Conservation (phyloP, 2,888 invertebrate genomes). For the Melanostoma mellinum region DNA sequence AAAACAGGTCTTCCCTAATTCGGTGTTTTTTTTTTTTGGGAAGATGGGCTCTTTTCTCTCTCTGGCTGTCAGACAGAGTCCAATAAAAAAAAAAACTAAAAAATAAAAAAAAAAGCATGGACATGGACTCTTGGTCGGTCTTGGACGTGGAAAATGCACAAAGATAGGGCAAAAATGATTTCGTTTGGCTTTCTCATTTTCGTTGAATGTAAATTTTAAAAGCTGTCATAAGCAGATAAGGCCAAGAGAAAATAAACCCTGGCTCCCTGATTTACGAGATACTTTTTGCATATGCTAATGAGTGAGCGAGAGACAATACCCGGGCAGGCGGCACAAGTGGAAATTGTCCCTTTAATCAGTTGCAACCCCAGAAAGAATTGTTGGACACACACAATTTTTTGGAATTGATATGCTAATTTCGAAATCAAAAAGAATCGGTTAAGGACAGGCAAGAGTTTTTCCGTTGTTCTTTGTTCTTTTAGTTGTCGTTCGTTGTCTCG, state of each 20-base stretch:
- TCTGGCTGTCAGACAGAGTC: background rate
- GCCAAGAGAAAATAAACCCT: constrained; percentile 68
- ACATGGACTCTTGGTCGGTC: constrained; percentile 20
- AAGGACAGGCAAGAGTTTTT: constrained; percentile 22
- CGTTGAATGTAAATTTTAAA: constrained; percentile 68
- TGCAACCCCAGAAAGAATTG: constrained; percentile 35
- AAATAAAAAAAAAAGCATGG: constrained; percentile 15
- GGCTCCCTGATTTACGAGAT: constrained; percentile 70
- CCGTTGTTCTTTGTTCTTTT: constrained; percentile 39
- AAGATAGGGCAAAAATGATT: constrained; percentile 36
- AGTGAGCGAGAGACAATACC: constrained; percentile 32
- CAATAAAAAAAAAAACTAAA: constrained; percentile 1
- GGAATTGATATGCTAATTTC: constrained; percentile 70
- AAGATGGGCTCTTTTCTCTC: background rate
- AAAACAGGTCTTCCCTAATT: constrained; percentile 52
- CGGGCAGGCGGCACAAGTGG: constrained; percentile 1
- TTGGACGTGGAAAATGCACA: constrained; percentile 27
- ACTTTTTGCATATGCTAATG: constrained; percentile 72
- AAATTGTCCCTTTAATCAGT: constrained; percentile 63
- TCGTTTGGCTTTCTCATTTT: constrained; percentile 45
- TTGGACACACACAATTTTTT: constrained; percentile 65
- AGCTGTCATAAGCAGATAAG: constrained; percentile 73
- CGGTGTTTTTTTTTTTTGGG: constrained; percentile 19
- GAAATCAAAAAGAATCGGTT: constrained; percentile 49
- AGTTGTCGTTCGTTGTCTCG: too few relatives aligned